These are phyloP conservation scores for Dipodomys ordii DNA, from an alignment of 2,113 vertebrate genomes.

Conservation along the genomic window DNA sequence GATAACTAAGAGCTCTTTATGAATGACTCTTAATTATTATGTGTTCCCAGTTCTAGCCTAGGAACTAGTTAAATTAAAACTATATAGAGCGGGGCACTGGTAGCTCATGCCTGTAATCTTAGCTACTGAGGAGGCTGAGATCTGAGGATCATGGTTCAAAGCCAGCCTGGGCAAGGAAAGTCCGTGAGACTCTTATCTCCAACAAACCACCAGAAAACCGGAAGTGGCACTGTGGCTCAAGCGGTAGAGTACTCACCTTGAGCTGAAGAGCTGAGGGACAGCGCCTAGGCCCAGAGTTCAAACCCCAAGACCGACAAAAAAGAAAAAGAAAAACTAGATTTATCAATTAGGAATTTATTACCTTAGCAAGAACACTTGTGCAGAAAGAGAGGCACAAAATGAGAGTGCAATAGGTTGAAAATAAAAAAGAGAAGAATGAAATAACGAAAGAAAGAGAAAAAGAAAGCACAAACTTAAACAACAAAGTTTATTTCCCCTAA, in stretches of 20 bases:
- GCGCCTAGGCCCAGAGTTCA: too few relatives aligned
- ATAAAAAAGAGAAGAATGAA: neutral
- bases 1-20: neutral
- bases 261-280: too few relatives aligned
- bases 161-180: too few relatives aligned
- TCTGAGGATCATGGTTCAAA: too few relatives aligned
- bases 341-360: conserved; percentile 14
- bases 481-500: conserved; percentile 31
- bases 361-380: conserved; percentile 25
- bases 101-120: too few relatives aligned
- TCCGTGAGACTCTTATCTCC: too few relatives aligned
- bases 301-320: neutral
- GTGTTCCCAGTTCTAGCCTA: neutral
- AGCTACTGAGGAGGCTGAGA: too few relatives aligned
- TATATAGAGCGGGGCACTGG: neutral
- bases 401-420: neutral
- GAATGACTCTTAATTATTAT: neutral
- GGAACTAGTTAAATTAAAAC: conserved; percentile 3
- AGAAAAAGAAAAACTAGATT: conserved; percentile 14
- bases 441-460: too few relatives aligned
- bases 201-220: too few relatives aligned
- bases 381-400: neutral
- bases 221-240: too few relatives aligned
- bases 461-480: neutral
- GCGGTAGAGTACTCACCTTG: too few relatives aligned